phyloP scores from a whole-genome alignment of 2,113 vertebrate species.

The Ramphastos sulfuratus region DNA sequence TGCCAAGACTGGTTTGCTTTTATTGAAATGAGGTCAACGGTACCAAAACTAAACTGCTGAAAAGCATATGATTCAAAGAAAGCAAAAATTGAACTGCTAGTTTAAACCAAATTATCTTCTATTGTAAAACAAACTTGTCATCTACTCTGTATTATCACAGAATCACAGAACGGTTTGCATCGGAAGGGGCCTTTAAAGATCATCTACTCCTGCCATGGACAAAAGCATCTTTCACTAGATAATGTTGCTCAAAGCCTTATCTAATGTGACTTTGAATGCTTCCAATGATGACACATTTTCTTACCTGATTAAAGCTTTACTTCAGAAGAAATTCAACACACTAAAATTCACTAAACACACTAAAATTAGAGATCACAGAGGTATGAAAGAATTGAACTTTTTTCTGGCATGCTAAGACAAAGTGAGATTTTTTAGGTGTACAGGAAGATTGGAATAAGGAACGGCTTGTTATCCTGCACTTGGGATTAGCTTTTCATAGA shows the following conservation, averaged over 20 bases:
- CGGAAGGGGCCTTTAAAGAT: background rate
- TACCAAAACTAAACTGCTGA: background rate
- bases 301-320: background rate
- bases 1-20: background rate
- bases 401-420: background rate
- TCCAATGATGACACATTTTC: background rate
- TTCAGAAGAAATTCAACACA: background rate
- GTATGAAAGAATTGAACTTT: background rate
- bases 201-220: background rate
- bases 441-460: background rate
- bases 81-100: background rate
- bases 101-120: background rate
- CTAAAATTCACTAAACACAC: background rate
- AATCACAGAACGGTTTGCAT: background rate
- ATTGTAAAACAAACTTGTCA: background rate
- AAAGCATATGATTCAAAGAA: background rate
- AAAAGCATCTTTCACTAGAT: background rate
- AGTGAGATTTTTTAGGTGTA: background rate
- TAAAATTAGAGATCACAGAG: background rate
- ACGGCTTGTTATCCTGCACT: background rate
- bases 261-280: background rate
- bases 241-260: background rate
- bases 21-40: background rate
- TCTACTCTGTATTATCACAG: background rate
- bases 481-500: background rate